These are phyloP conservation scores for Saimiri boliviensis DNA, from an alignment of 2,113 vertebrate species.

Conservation along the genomic window DNA sequence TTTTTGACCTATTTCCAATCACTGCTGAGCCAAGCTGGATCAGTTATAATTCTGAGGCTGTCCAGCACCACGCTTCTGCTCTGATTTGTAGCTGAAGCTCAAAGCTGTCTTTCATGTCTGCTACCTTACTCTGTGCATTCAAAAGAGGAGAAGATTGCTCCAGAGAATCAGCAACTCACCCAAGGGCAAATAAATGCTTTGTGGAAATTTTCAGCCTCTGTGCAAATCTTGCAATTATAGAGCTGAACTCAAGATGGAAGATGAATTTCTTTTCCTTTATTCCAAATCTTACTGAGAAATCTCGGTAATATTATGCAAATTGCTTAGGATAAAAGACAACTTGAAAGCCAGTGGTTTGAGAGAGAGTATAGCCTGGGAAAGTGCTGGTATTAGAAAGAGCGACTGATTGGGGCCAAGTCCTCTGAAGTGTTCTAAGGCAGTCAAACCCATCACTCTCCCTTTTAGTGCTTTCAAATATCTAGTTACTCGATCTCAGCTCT, in stretches of 20 bases:
- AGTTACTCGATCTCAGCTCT: background rate
- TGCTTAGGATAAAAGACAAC: background rate
- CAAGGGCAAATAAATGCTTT: slow-evolving; percentile 31
- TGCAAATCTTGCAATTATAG: slow-evolving; percentile 37
- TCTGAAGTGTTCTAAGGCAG: background rate
- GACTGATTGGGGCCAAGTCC: background rate
- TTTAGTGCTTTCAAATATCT: background rate
- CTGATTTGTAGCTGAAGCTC: slow-evolving; percentile 52
- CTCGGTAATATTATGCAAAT: slow-evolving; percentile 24
- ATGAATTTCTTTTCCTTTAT: background rate
- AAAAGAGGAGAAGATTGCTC: slow-evolving; percentile 45
- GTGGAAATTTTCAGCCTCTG: background rate
- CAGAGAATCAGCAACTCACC: background rate
- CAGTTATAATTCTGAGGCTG: slow-evolving; percentile 21
- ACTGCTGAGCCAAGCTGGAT: background rate
- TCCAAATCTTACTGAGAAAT: background rate
- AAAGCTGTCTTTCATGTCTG: slow-evolving; percentile 62
- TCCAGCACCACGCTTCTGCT: background rate
- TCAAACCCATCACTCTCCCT: background rate
- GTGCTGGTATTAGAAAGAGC: background rate
- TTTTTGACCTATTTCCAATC: slow-evolving; percentile 43
- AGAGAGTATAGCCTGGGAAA: background rate
- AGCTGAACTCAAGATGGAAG: background rate
- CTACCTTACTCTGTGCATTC: background rate
- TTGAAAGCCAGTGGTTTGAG: background rate